A percentile compares a stretch with the other conserved stretches of the same genome.
phyloP scores from a whole-genome alignment of 2,888 invertebrate species.

The Drosophila cognata region DNA sequence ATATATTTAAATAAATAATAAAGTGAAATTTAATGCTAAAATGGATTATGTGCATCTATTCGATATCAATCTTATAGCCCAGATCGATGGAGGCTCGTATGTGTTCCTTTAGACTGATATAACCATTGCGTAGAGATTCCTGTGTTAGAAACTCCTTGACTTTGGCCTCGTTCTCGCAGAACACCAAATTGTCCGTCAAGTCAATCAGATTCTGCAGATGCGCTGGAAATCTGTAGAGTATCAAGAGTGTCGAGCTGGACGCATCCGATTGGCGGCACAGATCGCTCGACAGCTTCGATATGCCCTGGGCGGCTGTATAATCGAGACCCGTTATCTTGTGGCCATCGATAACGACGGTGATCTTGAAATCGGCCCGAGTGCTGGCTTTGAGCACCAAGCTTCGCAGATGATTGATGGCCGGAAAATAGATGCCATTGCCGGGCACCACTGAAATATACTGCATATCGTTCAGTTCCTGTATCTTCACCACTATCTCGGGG shows the following conservation, averaged over 20 bases:
- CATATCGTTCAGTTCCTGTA: constrained; percentile 84
- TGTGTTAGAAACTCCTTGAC: constrained; percentile 83
- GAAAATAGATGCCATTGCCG: constrained; percentile 89
- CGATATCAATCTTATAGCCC: constrained; percentile 84
- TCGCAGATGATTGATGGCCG: constrained; percentile 89
- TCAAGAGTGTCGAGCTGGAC: constrained; percentile 74
- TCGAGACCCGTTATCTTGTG: constrained; percentile 89
- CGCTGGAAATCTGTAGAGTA: constrained; percentile 77
- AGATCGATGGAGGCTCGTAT: constrained; percentile 84
- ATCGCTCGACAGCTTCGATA: constrained; percentile 82
- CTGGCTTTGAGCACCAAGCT: constrained; percentile 87
- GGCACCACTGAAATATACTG: constrained; percentile 88
- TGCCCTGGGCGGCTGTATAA: constrained; percentile 88
- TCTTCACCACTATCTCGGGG: constrained; percentile 85
- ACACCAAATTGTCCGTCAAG: constrained; percentile 82
- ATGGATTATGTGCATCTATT: constrained; percentile 49
- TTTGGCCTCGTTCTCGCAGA: constrained; percentile 81
- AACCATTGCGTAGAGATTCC: constrained; percentile 83
- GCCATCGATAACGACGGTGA: constrained; percentile 89
- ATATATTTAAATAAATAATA: constrained; percentile 63
- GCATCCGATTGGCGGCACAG: constrained; percentile 73
- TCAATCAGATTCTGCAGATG: constrained; percentile 82
- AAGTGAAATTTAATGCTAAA: constrained; percentile 43
- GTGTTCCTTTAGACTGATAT: constrained; percentile 83
- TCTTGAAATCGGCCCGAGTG: constrained; percentile 84